phyloP scores from a whole-genome alignment of 2,797 vertebrate species.

The Eospalax fontanierii region DNA sequence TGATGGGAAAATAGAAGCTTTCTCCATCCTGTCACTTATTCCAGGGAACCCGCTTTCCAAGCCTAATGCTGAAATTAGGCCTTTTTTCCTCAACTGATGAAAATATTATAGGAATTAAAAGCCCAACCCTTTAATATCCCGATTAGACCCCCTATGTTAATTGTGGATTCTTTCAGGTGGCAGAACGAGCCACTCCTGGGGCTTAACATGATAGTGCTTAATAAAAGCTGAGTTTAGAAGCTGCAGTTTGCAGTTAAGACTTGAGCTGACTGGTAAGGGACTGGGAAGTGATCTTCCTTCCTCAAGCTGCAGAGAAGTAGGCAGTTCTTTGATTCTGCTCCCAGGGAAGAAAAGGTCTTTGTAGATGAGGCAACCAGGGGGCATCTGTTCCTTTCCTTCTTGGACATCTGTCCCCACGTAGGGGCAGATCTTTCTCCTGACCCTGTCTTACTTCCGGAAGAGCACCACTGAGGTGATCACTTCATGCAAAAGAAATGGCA shows the following conservation, averaged over 20 bases:
- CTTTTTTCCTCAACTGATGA: slow-evolving; percentile 53
- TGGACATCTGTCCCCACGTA: neutral
- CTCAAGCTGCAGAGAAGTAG: neutral
- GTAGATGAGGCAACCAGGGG: no score
- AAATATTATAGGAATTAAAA: slow-evolving; percentile 78
- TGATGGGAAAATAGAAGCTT: slow-evolving; percentile 73
- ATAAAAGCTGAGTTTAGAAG: neutral
- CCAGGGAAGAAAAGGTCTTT: neutral
- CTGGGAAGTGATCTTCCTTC: neutral
- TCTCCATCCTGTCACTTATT: slow-evolving; percentile 60
- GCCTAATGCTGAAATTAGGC: slow-evolving; percentile 53
- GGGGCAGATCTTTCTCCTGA: neutral
- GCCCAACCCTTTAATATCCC: slow-evolving; percentile 44
- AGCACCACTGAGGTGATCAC: neutral
- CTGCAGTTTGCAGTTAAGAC: neutral
- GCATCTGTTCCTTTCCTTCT: neutral
- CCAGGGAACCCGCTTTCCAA: slow-evolving; percentile 64
- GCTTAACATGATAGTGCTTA: neutral
- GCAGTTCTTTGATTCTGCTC: neutral
- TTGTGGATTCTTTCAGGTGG: slow-evolving; percentile 65
- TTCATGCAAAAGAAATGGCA: neutral
- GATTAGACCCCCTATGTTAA: slow-evolving; percentile 67
- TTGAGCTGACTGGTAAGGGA: neutral
- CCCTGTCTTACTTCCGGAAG: neutral
- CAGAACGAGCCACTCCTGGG: slow-evolving; percentile 63